Base-by-base conservation (phyloP, 2,888 invertebrate species). In the Melangyna quadrimaculata region DNA sequence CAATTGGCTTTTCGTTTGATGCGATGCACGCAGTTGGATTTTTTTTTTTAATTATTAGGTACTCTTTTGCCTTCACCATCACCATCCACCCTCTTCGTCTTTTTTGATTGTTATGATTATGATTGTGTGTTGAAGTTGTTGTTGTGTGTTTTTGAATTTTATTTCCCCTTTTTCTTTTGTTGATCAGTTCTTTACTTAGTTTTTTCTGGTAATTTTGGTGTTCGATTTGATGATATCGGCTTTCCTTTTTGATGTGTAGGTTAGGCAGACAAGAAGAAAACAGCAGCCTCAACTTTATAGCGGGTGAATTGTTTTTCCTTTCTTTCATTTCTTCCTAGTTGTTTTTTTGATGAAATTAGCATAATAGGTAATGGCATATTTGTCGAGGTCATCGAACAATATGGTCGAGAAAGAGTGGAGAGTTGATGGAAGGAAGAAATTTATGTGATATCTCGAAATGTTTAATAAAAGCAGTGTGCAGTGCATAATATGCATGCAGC, bases 161-260 rank as follows among this genome's bases (percentile, higher is more conserved):
- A 40, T 67, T 72, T 70, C 51, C 74, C 74, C 48, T 73, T 80
- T 73, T 80, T 55, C 59, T 72, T 78, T 78, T 79, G 69, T 81
- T 71, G 24, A 65, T 78, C 63, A 43, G 55, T 63, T 0, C n/a
- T 9, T 45, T 69, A 48, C 35, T 48, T 61, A n/a, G n/a, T 43
- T 59, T 51, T 6, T 24, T 53, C n/a, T n/a, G n/a, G n/a, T n/a
- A n/a, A n/a, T 24, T 14, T 24, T 51, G 24, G 8, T 51, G 14
- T 29, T 67, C 48, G 65, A 65, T 51, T 22, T 24, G 32, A 32
- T 24, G 32, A 32, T 67, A 65, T 63, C 51, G 65, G 45, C 45
- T 65, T 65, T 45, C 3, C n/a, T 32, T 67, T 67, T 67, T 51
- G 22, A 65, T 71, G 65, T 19, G 24, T 24, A 19, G 45, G 45